These are phyloP conservation scores for Imbricaverruca yamaguchii DNA, from an alignment of 2,888 invertebrate genomes.

Conservation along the genomic window DNA sequence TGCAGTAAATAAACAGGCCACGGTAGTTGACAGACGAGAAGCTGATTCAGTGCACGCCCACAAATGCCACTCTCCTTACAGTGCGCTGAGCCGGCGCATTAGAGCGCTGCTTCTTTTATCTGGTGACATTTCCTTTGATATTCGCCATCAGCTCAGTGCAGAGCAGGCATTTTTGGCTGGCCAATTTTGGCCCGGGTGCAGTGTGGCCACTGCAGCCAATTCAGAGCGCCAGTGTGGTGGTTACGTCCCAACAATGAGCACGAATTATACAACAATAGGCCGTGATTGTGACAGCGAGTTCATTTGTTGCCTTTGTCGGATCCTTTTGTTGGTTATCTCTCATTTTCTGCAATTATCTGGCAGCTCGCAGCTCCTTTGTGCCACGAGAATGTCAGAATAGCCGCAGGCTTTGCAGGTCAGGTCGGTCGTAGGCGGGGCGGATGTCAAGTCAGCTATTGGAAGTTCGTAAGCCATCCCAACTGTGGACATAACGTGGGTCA, in stretches of 20 bases:
- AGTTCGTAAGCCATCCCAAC: too few species aligned
- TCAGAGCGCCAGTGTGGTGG: not conserved
- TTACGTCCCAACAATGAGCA: not conserved
- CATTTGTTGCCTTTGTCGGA: constrained; percentile 21
- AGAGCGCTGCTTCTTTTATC: not conserved
- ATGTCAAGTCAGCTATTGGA: too few species aligned
- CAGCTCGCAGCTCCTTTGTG: not conserved
- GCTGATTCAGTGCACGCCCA: too few species aligned
- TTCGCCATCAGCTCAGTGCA: not conserved
- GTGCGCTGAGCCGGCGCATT: not conserved
- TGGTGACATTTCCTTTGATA: not conserved
- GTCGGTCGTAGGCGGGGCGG: not conserved
- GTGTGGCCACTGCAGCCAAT: not conserved
- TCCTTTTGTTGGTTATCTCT: constrained; percentile 19
- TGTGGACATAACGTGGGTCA: too few species aligned
- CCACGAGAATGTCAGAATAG: not conserved
- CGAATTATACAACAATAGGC: constrained; percentile 19
- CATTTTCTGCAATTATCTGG: constrained; percentile 19
- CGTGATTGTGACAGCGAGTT: constrained; percentile 18
- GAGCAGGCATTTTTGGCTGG: not conserved
- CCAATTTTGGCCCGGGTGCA: not conserved
- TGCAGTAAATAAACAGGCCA: too few species aligned
- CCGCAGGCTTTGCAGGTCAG: not conserved
- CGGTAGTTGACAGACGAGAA: too few species aligned
- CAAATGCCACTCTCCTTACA: not conserved